Percentiles rank a stretch among this genome's conserved stretches.
These are phyloP conservation scores for Eulemur albifrons DNA, from an alignment of 2,797 vertebrate species.

Conservation along the genomic window DNA sequence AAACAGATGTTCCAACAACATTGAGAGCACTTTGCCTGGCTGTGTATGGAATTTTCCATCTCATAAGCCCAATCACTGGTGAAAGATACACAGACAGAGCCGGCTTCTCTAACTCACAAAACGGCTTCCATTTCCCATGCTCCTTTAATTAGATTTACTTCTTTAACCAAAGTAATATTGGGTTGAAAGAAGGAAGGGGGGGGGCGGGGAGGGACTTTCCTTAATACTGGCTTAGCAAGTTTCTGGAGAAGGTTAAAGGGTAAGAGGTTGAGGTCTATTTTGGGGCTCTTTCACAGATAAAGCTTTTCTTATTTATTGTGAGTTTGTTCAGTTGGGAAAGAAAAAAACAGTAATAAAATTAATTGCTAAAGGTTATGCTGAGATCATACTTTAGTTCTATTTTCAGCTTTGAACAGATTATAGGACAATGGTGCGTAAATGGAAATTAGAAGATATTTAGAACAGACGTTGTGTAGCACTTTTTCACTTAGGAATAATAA, in stretches of 20 bases:
- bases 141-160: constrained; percentile 82
- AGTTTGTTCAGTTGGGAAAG: constrained; percentile 76
- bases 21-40: constrained; percentile 81
- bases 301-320: constrained; percentile 80
- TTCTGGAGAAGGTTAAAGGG: constrained; percentile 58
- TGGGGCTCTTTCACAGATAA: constrained; percentile 64
- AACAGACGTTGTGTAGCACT: constrained; percentile 76
- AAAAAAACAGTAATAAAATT: constrained; percentile 79
- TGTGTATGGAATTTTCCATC: constrained; percentile 83
- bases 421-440: constrained; percentile 81
- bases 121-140: constrained; percentile 81
- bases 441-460: constrained; percentile 83
- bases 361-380: constrained; percentile 78
- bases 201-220: neutral
- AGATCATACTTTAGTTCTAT: constrained; percentile 82
- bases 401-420: constrained; percentile 80
- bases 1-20: constrained; percentile 87
- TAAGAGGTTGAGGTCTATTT: constrained; percentile 69
- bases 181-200: constrained; percentile 44
- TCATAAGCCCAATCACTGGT: constrained; percentile 81
- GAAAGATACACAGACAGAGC: constrained; percentile 80
- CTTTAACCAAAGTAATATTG: constrained; percentile 77
- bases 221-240: constrained; percentile 69
- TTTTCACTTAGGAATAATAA: constrained; percentile 80
- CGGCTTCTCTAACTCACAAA: constrained; percentile 54